Evolutionary conservation across 1,140 invertebrate genomes (phyloP).

Genomic region (Drosophila watanabei): DNA sequence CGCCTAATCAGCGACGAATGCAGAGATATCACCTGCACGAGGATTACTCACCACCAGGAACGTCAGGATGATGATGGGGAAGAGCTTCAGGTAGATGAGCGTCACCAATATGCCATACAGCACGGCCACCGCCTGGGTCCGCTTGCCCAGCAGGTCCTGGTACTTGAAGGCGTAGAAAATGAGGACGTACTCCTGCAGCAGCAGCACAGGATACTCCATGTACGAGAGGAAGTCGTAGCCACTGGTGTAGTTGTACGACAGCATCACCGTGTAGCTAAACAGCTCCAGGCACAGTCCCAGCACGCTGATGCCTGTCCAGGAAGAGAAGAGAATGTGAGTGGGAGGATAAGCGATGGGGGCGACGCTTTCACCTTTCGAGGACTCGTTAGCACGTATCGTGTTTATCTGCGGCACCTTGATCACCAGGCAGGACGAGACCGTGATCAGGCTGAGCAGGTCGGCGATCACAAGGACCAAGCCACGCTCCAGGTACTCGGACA

Average conservation of each 20-base stretch:
- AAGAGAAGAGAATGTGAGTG: conserved; percentile 17
- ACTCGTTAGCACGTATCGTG: conserved; percentile 87
- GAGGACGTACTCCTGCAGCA: conserved; percentile 89
- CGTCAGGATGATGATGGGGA: conserved; percentile 87
- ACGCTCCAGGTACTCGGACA: conserved; percentile 70
- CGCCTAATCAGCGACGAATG: conserved; percentile 49
- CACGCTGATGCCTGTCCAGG: conserved; percentile 66
- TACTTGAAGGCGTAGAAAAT: conserved; percentile 89
- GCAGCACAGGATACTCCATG: conserved; percentile 90
- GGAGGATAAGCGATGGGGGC: conserved; percentile 5
- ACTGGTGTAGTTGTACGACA: conserved; percentile 89
- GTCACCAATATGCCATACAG: conserved; percentile 86
- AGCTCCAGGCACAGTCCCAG: conserved; percentile 79
- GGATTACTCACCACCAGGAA: conserved; percentile 88
- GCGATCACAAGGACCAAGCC: conserved; percentile 85
- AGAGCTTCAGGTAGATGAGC: conserved; percentile 86
- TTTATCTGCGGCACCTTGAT: conserved; percentile 90
- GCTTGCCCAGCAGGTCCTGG: conserved; percentile 86
- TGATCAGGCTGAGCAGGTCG: conserved; percentile 88
- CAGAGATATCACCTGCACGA: conserved; percentile 7
- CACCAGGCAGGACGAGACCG: conserved; percentile 88
- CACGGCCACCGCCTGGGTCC: conserved; percentile 84
- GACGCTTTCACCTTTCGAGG: conserved; percentile 86
- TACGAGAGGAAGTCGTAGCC: conserved; percentile 89
- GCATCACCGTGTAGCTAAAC: conserved; percentile 90